Base-by-base conservation (phyloP, 1,140 invertebrate species). In the Drosophila ambigua region DNA sequence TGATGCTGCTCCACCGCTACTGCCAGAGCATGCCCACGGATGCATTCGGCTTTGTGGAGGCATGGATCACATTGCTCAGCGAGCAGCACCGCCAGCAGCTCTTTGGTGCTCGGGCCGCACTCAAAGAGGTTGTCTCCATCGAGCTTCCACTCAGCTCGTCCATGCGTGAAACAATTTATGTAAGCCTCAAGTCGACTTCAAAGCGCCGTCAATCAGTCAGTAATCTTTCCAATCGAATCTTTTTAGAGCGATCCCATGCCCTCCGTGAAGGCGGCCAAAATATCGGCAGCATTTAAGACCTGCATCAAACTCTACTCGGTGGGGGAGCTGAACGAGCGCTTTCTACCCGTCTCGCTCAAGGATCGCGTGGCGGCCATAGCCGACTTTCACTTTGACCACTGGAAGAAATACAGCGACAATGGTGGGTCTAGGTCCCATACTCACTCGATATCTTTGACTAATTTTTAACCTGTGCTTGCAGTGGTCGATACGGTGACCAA, bases 1-100 rank as follows among this genome's bases (percentile, higher is more conserved):
- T 91, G 2, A 5, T 91, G 7, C 80, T 98, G 1, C 85, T 99
- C 4, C 96, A 97, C 92, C 94, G 94, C 77, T 98, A 95, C 91
- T 99, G 98, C 93, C 92, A 93, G 1, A 93, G 92, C 48, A 91
- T 99, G 16, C 95, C 96, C 0, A 95, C 95, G 77, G 98, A 98
- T 92, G 95, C 95, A 16, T 99, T 98, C 92, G 96, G 97, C 0
- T 72, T 71, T 11, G 64, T 84, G 0, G 9, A 64, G 13, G 68
- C 72, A 4, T 80, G 67, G 81, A 72, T 77, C 6, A 57, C 52
- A 9, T 45, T 72, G 9, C 8, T 88, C 0, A 23, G 49, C 0
- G 9, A 4, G 0, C 7, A 54, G 0, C 72, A 71, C 20, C 0
- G 20, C 0, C 9, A 13, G 0, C 0, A 8, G 0, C 16, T 9